Conservation (phyloP, 2,888 invertebrate species). For the Oscheius sp. region DNA sequence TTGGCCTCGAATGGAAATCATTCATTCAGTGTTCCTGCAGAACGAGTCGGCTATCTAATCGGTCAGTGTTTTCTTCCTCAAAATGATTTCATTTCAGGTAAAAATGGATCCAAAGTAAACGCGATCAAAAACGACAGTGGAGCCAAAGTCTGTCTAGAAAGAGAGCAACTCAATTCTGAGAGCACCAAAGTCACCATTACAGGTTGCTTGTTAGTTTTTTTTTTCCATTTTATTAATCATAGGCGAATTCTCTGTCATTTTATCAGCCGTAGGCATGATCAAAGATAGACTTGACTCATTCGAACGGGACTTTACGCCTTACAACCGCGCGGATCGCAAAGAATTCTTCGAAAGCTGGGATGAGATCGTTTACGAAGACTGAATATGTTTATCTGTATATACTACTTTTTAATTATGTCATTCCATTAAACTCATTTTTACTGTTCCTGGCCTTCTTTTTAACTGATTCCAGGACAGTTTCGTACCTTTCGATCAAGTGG, state of each 20-base stretch:
- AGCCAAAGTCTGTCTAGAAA: conserved; percentile 18
- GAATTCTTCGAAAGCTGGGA: conserved; percentile 34
- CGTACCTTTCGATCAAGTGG: neutral
- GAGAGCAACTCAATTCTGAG: neutral
- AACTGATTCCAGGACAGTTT: no score
- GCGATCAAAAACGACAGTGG: conserved; percentile 31
- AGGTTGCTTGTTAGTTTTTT: conserved; percentile 11
- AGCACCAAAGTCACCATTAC: conserved; percentile 3
- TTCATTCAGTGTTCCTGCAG: conserved; percentile 17
- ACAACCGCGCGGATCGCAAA: conserved; percentile 19
- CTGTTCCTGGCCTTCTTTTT: no score
- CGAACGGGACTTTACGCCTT: conserved; percentile 12
- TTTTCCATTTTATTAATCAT: neutral
- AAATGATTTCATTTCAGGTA: conserved; percentile 12
- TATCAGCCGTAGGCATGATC: conserved; percentile 17
- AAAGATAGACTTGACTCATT: conserved; percentile 27
- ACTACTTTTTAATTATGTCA: neutral
- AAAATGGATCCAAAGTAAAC: conserved; percentile 23
- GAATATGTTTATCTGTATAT: neutral
- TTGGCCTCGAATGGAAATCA: neutral
- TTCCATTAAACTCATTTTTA: no score
- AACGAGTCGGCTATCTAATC: conserved; percentile 31
- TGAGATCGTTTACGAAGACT: conserved; percentile 28
- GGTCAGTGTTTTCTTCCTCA: conserved; percentile 6
- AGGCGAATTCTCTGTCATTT: conserved; percentile 18